Percentiles rank a stretch among this genome's conserved stretches.
Evolutionary conservation across 2,113 vertebrate genomes (phyloP).

Genomic region (Dendropsophus ebraccatus): DNA sequence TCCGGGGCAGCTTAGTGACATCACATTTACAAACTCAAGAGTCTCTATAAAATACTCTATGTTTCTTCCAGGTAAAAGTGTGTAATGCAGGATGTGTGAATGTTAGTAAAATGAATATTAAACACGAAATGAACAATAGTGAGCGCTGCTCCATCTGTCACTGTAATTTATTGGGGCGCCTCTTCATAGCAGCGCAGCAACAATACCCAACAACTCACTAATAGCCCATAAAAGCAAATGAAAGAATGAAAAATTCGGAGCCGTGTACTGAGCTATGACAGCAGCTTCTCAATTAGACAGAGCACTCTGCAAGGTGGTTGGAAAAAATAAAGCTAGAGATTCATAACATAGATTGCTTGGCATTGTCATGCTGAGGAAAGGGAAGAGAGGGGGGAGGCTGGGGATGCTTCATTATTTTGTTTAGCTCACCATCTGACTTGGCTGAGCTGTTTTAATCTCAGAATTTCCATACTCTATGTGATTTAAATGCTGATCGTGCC

Average conservation of each 20-base stretch:
- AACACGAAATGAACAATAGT: not conserved
- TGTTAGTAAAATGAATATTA: too few relatives aligned
- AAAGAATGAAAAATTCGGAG: not conserved
- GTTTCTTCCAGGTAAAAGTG: too few relatives aligned
- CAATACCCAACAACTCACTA: not conserved
- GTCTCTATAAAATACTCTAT: too few relatives aligned
- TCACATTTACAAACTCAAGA: too few relatives aligned
- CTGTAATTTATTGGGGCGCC: not conserved
- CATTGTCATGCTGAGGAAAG: conserved; percentile 24
- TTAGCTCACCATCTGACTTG: conserved; percentile 51
- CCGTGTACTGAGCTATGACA: not conserved
- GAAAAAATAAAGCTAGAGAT: not conserved
- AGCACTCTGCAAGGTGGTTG: conserved; percentile 3
- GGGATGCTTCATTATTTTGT: conserved; percentile 50
- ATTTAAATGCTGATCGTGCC: conserved; percentile 59
- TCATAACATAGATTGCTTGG: conserved; percentile 21
- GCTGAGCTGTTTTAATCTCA: conserved; percentile 36
- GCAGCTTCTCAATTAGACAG: conserved; percentile 23
- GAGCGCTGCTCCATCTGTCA: not conserved
- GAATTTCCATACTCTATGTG: conserved; percentile 47
- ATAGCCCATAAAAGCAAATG: not conserved
- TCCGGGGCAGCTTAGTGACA: too few relatives aligned
- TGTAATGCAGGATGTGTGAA: too few relatives aligned
- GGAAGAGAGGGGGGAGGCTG: not conserved
- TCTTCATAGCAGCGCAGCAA: not conserved